phyloP scores from a whole-genome alignment of 2,797 vertebrate genomes.

The Pantherophis vulpinus region DNA sequence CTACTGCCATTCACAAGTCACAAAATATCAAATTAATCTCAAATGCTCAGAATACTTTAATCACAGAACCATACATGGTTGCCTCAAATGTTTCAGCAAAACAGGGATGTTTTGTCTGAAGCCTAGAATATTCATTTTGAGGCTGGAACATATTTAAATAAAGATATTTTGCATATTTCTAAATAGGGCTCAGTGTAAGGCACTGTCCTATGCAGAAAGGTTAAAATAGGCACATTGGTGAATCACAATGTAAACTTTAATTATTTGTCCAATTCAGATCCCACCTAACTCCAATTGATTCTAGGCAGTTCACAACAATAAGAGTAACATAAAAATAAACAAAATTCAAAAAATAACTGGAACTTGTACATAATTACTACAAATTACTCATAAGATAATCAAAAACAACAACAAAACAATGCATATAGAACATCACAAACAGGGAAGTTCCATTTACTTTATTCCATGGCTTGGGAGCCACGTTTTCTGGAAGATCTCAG shows the following conservation, averaged over 20 bases:
- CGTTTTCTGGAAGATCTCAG: not conserved
- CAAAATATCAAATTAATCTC: not conserved
- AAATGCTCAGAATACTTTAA: not conserved
- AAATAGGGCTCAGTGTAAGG: not conserved
- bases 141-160: not conserved
- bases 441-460: not conserved
- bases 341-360: not conserved
- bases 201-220: not conserved
- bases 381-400: not conserved
- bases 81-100: not conserved
- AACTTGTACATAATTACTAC: not conserved
- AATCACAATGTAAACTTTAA: not conserved
- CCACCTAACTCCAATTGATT: not conserved
- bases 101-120: not conserved
- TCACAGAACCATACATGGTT: not conserved
- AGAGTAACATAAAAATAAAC: not conserved
- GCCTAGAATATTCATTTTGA: not conserved
- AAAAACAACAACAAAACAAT: not conserved
- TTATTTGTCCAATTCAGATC: not conserved
- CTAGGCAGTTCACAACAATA: not conserved
- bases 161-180: not conserved
- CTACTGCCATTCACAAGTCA: not conserved
- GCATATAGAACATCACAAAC: not conserved
- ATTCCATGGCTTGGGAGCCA: not conserved
- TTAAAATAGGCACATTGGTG: not conserved